Evolutionary conservation across 2,113 vertebrate genomes (phyloP), one percentile per base, ranked within the genome.

Genomic region (Triplophysa siluroides): DNA sequence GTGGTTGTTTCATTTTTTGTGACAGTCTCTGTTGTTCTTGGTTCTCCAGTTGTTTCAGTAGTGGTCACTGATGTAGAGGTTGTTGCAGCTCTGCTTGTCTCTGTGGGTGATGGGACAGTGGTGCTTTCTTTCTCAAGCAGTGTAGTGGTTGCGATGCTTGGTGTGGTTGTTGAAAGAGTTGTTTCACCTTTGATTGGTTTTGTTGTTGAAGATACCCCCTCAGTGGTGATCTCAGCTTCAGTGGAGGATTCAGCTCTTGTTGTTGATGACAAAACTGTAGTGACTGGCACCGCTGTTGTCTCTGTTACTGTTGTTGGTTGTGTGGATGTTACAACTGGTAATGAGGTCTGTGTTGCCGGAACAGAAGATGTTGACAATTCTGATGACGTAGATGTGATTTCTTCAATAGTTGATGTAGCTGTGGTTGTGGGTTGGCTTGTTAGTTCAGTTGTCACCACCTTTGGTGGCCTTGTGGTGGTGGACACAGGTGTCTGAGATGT

Each of bases 51-150:
- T 26, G 26, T 26, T 26, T 26, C 1, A 26, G 26, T 26, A 26
- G 26, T 26, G 26, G 26, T 26, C 26, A 26, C 26, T 26, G 26
- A 26, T 26, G 26, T 26, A 26, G 26, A 26, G 26, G 26, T 26
- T 26, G 26, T 26, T 26, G 26, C 26, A 26, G 26, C 26, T 26
- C 26, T 26, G 26, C 26, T 26, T 26, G 26, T 26, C 26, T 26
- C 26, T 26, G 26, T 26, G 1, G 26, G 2, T 26, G 26, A n/a
- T 3, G 65, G n/a, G 18, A 52, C 50, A 12, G 54, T 24, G 21
- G 63, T 58, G 11, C 81, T 78, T 0, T 71, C 50, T 0, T 0
- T 18, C 2, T 0, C 0, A 0, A 0, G 9, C 1, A 4, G 50
- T 1, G 61, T 50, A 5, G 72, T 73, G 19, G 71, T n/a, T 18